Evolutionary conservation across 2,888 invertebrate genomes (phyloP), one percentile per base, ranked within the genome.

Genomic region (Mythimna vitellina): DNA sequence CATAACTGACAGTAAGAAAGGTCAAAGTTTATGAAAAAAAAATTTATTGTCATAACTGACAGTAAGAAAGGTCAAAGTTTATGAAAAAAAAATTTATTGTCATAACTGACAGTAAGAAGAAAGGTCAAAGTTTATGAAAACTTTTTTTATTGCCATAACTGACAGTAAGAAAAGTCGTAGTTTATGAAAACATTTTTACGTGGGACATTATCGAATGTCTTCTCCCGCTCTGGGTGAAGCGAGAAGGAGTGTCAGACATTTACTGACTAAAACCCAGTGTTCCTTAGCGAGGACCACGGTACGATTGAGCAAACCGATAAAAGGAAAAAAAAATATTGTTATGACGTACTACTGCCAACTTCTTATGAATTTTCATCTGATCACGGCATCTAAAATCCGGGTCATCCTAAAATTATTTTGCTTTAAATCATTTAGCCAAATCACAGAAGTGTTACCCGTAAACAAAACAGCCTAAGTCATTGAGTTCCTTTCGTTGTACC

Each of bases 401-500:
- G 7, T 46, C 20, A 20, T 42, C 9, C 20, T 53, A 12, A 56
- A 0, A 25, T n/a, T 9, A 35, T 35, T 35, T 58, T 32, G 10
- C 1, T 14, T 4, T 10, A 60, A 70, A 22, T 46, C 10, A 25
- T 63, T 25, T 46, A 5, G 22, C 9, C 29, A 66, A 61, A 56
- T 67, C 54, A n/a, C 14, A 5, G 51, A 83, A 54, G 20, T 49
- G 29, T 70, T 60, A 67, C 10, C 38, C 66, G 61, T 67, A 67
- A 73, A 2, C 17, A 46, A 56, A 64, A 70, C 29, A 35, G 17
- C 10, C 60, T 35, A 65, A 67, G 60, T 80, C 73, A 73, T 67
- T 32, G 61, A 63, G 75, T 80, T 80, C 56, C 75, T 80, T 49
- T 67, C 60, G 77, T 75, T 85, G 67, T 82, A 60, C 35, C 9